Evolutionary conservation across 2,797 vertebrate genomes (phyloP), one percentile per base, ranked within the genome.

Genomic region (Hephaestus fuliginosus): DNA sequence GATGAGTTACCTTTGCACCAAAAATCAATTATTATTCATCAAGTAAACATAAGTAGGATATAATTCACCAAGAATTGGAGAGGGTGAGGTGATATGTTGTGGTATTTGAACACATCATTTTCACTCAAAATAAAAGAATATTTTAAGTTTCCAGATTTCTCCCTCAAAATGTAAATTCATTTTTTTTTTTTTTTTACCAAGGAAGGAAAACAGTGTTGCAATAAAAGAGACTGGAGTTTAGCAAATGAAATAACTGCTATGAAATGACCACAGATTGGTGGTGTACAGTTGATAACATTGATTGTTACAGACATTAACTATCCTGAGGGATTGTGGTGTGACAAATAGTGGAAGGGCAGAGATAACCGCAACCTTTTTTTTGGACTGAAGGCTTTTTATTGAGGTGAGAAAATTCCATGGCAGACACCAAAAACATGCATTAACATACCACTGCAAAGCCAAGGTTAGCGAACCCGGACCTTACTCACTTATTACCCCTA

Each of bases 401-500:
- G 93, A 94, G 89, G 94, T 95, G 95, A 95, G 94, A 95, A 95
- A 95, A 95, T 95, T 95, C 93, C 91, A 83, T 78, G 84, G 73
- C 82, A 86, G 87, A 86, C 80, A 87, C 86, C 91, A 93, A 95
- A 95, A 96, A 95, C 95, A 95, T 93, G 90, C 91, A 96, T 96
- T 96, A 95, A 96, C 96, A 96, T 96, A 95, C 94, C 95, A 91
- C 63, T 67, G 92, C 92, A 93, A 94, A 95, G 91, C 92, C 94
- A 94, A 94, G 92, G 93, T 94, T 94, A 94, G 94, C 80, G 80
- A 88, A 91, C 93, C 90, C 76, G 84, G 92, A 91, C 93, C 79
- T 82, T 95, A 95, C 95, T 96, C 94, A 95, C 95, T 96, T 95
- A 96, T 96, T 96, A 96, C 70, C 84, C 78, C 82, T 94, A 96